A percentile compares a stretch with the other conserved stretches of the same genome.
These are phyloP conservation scores for Heliconius ethilla DNA, from an alignment of 2,888 invertebrate species.

Conservation along the genomic window DNA sequence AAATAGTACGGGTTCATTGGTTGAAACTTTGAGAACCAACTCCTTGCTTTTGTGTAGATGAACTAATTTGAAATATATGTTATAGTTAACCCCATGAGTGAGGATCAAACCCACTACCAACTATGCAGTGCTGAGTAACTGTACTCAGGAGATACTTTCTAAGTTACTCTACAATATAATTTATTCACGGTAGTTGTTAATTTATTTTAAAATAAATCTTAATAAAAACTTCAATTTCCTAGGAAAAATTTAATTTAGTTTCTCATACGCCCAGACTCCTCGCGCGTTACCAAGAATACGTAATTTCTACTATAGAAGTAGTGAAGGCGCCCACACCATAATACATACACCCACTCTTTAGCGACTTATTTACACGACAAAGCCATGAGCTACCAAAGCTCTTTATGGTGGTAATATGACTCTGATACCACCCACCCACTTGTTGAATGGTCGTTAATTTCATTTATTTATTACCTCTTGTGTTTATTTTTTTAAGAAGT, in stretches of 20 bases:
- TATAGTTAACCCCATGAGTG: no score
- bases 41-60: not conserved
- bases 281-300: not conserved
- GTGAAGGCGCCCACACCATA: not conserved
- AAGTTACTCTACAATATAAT: no score
- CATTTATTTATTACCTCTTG: not conserved
- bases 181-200: no score
- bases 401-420: slow-evolving; percentile 12
- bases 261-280: not conserved
- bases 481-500: not conserved
- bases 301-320: not conserved
- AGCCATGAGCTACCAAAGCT: slow-evolving; percentile 5
- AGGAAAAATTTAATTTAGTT: not conserved
- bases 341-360: not conserved
- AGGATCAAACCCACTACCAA: no score
- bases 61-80: not conserved
- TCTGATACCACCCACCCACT: not conserved
- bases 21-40: not conserved
- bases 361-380: slow-evolving; percentile 8
- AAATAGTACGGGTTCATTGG: no score
- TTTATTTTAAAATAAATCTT: no score
- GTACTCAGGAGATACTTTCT: no score
- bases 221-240: not conserved
- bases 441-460: slow-evolving; percentile 12
- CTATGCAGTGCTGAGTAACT: no score